Conservation (phyloP, 1,140 invertebrate species). For the Thaumatotibia leucotreta region DNA sequence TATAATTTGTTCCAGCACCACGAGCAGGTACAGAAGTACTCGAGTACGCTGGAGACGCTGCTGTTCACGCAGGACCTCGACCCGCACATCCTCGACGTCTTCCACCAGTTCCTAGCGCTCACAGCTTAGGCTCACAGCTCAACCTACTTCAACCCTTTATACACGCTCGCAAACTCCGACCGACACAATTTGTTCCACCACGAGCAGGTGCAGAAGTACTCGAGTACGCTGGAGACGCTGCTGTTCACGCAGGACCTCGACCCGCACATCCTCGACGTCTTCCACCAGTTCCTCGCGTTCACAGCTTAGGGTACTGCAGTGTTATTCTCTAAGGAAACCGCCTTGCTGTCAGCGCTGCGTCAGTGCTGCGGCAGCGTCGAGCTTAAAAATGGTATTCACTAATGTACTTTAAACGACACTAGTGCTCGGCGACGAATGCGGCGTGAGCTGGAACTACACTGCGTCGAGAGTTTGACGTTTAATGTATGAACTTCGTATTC, state of each 20-base stretch:
- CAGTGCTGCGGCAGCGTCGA: no score
- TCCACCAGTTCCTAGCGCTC: slow-evolving; percentile 26
- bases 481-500: no score
- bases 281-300: slow-evolving; percentile 94
- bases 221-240: slow-evolving; percentile 94
- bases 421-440: no score
- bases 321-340: neutral
- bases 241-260: slow-evolving; percentile 98
- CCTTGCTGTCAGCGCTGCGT: no score
- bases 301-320: slow-evolving; percentile 37
- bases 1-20: slow-evolving; percentile 81
- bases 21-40: slow-evolving; percentile 98
- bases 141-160: no score
- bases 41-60: slow-evolving; percentile 94
- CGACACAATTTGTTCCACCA: slow-evolving; percentile 79
- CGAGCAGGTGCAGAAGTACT: slow-evolving; percentile 98
- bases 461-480: no score
- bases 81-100: slow-evolving; percentile 81
- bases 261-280: slow-evolving; percentile 96
- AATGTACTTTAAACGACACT: no score
- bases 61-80: slow-evolving; percentile 98
- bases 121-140: no score
- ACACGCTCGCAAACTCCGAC: neutral
- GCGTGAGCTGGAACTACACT: no score
- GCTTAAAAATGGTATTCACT: no score